Base-by-base conservation (phyloP, 2,888 invertebrate genomes). In the Piscicola geometra region DNA sequence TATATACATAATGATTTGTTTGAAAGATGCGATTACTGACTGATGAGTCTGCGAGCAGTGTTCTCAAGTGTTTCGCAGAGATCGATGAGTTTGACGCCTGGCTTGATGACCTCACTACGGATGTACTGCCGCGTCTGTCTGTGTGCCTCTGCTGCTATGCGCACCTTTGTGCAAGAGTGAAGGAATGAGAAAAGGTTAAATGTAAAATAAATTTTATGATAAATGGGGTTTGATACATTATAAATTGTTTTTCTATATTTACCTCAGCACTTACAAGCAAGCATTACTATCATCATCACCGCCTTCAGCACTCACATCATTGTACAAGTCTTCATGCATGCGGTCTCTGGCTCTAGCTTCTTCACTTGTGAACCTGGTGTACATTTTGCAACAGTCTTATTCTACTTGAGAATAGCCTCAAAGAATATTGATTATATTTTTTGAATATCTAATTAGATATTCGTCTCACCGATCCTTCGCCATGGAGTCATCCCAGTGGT, bases 1-100 rank as follows among this genome's bases (percentile, higher is more conserved):
- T 56, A 25, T 18, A 56, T 25, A 56, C n/a, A 25, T 25, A 56
- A 18, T 25, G n/a, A 56, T 25, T n/a, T n/a, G n/a, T n/a, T n/a
- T n/a, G n/a, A 15, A 50, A 50, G 52, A 25, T 66, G 35, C 15
- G 12, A n/a, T n/a, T 50, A 36, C 73, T 73, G 18, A 73, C 67
- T 92, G 81, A 99, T 98, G 78, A 98, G 87, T 82, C 90, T 91
- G 36, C 99, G 89, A 1, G 96, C 93, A 3, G 93, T 94, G 28
- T 90, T 90, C 86, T 99, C 99, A 75, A 99, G 87, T 83, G 95
- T 94, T 85, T 98, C 96, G 85, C 88, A 88, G 78, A 99, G 98
- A 86, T 98, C 90, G 82, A 97, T 95, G 97, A 99, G 98, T 0
- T 92, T 93, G 95, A 98, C 96, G 75, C 98, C 99, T 0, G 99